Evolutionary conservation across 1,140 invertebrate species (phyloP), one percentile per base, ranked within the genome.

Genomic region (Apis laboriosa): DNA sequence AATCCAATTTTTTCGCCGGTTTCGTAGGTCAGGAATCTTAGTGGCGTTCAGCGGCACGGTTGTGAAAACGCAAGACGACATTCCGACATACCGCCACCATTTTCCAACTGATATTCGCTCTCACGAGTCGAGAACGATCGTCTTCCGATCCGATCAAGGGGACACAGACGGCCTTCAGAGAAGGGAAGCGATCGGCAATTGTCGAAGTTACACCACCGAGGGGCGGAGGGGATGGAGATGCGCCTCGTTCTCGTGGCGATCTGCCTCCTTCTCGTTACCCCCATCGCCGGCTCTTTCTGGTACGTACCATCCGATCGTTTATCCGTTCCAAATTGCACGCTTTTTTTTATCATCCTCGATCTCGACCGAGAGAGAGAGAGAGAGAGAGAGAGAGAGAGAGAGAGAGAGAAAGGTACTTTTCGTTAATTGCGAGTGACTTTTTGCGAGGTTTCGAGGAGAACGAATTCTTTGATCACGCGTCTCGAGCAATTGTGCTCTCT

Each of bases 231-330:
- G 92, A 94, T 94, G 94, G 95, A 95, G 91, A 95, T 96, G 95
- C 95, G 95, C 94, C 94, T 95, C 91, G 95, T 96, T 91, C 93
- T 95, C 90, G 94, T 96, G 93, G 95, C 95, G 90, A 94, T 95
- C 90, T 96, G 95, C 93, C 94, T 96, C 90, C 94, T 96, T 91
- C 94, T 96, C 90, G 94, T 96, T 91, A 95, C 95, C 92, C 95
- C 95, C 92, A 95, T 96, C 94, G 95, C 95, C 90, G 95, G 95
- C 88, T 95, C 95, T 89, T 96, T 95, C 93, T 96, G 95, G 95
- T 96, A 92, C 95, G 95, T 95, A 53, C 17, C 19, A 19, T 34
- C 28, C 34, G 34, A 34, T 34, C 28, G 17, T 63, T 28, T 28
- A 24, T 55, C 17, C 63, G 8, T 12, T 7, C 5, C 34, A 43